Evolutionary conservation across 2,888 invertebrate species (phyloP), one percentile per base, ranked within the genome.

Genomic region (Lamellibrachia columna): DNA sequence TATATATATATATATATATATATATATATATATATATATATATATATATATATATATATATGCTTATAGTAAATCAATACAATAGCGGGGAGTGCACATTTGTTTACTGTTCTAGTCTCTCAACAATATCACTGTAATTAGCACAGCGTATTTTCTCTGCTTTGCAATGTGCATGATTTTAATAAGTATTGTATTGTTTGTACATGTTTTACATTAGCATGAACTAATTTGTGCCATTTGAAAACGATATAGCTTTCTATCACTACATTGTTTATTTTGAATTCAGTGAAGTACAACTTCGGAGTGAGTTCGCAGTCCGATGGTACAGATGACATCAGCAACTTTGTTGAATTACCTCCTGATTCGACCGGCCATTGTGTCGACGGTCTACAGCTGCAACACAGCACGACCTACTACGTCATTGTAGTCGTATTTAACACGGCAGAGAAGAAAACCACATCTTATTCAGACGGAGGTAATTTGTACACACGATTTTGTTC

Each of bases 381-480:
- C 15, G 75, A 75, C 22, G 75, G 75, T 75, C 75, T 75, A 6
- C 15, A 15, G 15, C 75, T 75, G 15, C 75, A 75, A 6, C 75
- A 75, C 75, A n/a, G 75, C 22, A 6, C 75, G 22, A 94, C 93
- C 7, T 95, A 95, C 92, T 95, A 92, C 92, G 94, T 94, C 15
- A 95, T 95, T 52, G 94, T 95, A 2, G 93, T 94, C 52, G 94
- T 95, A 3, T 94, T 93, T 92, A 95, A 95, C 93, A 93, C 93
- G 55, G 95, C 95, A 2, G 94, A 95, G 3, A 95, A 95, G 92
- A 92, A 92, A 4, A 90, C 92, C 8, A 94, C 94, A 53, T 93
- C 93, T 8, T 92, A 94, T 9, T 95, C 95, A n/a, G 94, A 95
- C 92, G 95, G 95, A 93, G 94, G 95, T 95, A 93, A 91, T n/a